Evolutionary conservation across 1,140 invertebrate genomes (phyloP).

Genomic region (Chionoecetes opilio): DNA sequence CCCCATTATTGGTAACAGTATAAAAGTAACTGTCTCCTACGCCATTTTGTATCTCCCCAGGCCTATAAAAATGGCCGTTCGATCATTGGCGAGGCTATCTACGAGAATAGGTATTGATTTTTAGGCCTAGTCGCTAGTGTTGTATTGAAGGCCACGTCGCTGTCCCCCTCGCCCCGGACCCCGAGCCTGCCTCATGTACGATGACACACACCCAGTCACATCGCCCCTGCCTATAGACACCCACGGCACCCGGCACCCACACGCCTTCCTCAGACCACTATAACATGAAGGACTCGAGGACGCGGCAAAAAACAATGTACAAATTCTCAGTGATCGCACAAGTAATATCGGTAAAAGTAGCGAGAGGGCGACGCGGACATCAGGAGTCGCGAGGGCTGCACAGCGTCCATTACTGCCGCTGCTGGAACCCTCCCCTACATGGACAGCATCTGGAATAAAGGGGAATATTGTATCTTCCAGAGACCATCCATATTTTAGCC

Average conservation of each 20-base stretch:
- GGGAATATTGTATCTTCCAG: constrained; percentile 52
- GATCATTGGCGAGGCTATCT: constrained; percentile 75
- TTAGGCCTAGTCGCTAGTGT: constrained; percentile 78
- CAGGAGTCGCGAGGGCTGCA: constrained; percentile 65
- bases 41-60: constrained; percentile 73
- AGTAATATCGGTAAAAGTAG: constrained; percentile 40
- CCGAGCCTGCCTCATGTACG: constrained; percentile 59
- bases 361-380: constrained; percentile 5
- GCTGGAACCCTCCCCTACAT: constrained; percentile 44
- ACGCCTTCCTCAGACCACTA: background rate
- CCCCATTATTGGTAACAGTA: background rate
- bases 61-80: constrained; percentile 79
- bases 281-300: background rate
- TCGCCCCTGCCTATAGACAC: background rate
- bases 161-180: background rate
- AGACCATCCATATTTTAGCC: constrained; percentile 6
- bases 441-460: constrained; percentile 63
- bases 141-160: constrained; percentile 73
- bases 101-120: constrained; percentile 76
- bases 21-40: background rate
- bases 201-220: background rate
- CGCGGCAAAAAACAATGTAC: background rate
- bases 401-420: constrained; percentile 58
- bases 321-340: background rate
- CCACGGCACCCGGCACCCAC: background rate